These are phyloP conservation scores for Stigmatopora argus DNA, from an alignment of 2,113 vertebrate genomes.

Conservation along the genomic window DNA sequence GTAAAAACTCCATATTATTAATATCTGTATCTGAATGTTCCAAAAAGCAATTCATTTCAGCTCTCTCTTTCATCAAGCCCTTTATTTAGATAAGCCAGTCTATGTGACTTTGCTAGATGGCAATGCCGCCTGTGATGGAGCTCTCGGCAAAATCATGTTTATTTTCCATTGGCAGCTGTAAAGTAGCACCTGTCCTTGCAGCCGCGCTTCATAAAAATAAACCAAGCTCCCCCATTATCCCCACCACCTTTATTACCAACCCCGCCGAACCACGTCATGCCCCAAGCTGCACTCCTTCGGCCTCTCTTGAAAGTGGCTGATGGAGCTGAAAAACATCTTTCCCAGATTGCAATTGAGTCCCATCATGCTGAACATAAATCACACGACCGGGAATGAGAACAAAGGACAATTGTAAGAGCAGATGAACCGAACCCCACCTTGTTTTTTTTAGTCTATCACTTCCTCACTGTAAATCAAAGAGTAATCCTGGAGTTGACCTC, in stretches of 20 bases:
- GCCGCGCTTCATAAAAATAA: background rate
- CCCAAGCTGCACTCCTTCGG: background rate
- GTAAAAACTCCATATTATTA: no score
- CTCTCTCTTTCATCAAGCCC: background rate
- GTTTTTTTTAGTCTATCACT: background rate
- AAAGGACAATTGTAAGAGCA: background rate
- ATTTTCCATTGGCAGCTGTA: constrained; percentile 1
- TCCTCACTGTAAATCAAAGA: constrained; percentile 9
- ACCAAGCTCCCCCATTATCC: background rate
- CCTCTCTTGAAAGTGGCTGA: background rate
- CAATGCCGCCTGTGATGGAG: background rate
- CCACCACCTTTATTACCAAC: background rate
- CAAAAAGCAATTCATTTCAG: background rate
- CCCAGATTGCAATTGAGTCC: constrained; percentile 1
- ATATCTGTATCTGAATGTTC: background rate
- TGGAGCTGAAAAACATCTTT: constrained; percentile 7
- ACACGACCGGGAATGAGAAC: background rate
- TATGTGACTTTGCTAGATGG: background rate
- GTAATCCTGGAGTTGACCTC: background rate
- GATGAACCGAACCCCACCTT: background rate
- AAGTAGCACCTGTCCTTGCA: constrained; percentile 8
- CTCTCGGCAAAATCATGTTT: background rate
- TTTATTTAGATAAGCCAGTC: background rate
- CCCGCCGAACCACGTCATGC: background rate
- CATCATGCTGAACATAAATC: background rate